Conservation (phyloP, 2,797 vertebrate species). For the Phyllotis vaccarum region DNA sequence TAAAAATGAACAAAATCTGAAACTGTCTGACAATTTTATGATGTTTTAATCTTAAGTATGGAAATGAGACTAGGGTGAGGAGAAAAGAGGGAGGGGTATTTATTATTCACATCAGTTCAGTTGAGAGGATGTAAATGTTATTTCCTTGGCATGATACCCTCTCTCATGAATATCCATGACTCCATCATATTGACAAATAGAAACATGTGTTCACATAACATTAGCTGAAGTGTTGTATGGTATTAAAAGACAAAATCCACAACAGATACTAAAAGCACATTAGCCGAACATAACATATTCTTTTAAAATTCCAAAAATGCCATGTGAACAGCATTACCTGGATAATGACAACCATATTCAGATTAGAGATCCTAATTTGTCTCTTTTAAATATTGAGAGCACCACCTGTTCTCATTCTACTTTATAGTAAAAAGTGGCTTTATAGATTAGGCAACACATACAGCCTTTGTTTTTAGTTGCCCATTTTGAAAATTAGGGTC, state of each 20-base stretch:
- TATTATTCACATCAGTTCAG: not conserved
- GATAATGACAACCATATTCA: conserved; percentile 71
- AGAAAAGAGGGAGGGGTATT: not conserved
- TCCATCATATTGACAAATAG: conserved; percentile 54
- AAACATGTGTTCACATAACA: conserved; percentile 60
- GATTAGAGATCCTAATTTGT: conserved; percentile 71
- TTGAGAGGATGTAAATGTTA: not conserved
- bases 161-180: conserved; percentile 63
- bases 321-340: conserved; percentile 43
- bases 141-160: conserved; percentile 38
- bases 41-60: conserved; percentile 11
- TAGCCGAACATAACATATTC: not conserved
- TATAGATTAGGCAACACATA: conserved; percentile 76
- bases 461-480: conserved; percentile 77
- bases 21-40: not conserved
- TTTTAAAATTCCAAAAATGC: conserved; percentile 45
- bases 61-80: not conserved
- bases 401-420: conserved; percentile 77
- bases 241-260: conserved; percentile 45
- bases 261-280: conserved; percentile 30
- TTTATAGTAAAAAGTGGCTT: conserved; percentile 15
- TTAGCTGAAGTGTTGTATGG: conserved; percentile 38
- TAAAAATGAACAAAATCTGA: not conserved
- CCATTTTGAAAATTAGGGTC: conserved; percentile 81
- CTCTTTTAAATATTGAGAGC: conserved; percentile 70